Percentiles rank a stretch among this genome's conserved stretches.
These are phyloP conservation scores for Carabus problematicus DNA, from an alignment of 2,888 invertebrate genomes.

Conservation along the genomic window DNA sequence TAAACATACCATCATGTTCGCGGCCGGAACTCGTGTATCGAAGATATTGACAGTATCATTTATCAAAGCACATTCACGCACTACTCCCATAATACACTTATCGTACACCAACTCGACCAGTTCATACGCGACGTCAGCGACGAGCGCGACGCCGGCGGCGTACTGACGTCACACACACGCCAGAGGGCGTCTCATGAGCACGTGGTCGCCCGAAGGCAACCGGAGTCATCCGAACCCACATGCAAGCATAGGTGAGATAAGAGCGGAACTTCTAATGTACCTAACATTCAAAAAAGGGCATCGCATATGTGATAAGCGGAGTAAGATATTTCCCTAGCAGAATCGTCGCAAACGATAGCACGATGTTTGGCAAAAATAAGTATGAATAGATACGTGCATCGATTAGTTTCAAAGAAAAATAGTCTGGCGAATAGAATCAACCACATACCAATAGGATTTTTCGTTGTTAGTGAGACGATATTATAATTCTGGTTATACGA, in stretches of 20 bases:
- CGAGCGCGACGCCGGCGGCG: constrained; percentile 24
- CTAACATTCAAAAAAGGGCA: constrained; percentile 25
- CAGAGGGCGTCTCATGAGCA: constrained; percentile 15
- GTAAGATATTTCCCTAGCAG: constrained; percentile 4
- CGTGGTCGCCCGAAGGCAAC: constrained; percentile 29
- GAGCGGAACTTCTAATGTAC: constrained; percentile 33
- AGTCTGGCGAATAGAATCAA: no score
- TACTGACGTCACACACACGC: constrained; percentile 30
- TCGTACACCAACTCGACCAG: not conserved
- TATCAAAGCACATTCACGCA: constrained; percentile 20
- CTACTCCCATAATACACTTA: constrained; percentile 31
- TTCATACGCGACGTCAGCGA: constrained; percentile 10
- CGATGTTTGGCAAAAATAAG: not conserved
- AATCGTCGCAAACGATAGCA: constrained; percentile 16
- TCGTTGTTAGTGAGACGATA: no score
- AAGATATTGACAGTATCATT: constrained; percentile 9
- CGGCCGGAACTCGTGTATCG: constrained; percentile 11
- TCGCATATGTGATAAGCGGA: constrained; percentile 20
- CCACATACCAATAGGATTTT: no score
- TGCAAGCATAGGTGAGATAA: constrained; percentile 14
- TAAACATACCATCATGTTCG: constrained; percentile 20
- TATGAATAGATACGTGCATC: not conserved
- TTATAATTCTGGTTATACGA: no score
- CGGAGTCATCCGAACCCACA: constrained; percentile 13
- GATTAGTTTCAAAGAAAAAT: no score